Conservation (phyloP, 2,113 vertebrate species). For the Orycteropus afer region DNA sequence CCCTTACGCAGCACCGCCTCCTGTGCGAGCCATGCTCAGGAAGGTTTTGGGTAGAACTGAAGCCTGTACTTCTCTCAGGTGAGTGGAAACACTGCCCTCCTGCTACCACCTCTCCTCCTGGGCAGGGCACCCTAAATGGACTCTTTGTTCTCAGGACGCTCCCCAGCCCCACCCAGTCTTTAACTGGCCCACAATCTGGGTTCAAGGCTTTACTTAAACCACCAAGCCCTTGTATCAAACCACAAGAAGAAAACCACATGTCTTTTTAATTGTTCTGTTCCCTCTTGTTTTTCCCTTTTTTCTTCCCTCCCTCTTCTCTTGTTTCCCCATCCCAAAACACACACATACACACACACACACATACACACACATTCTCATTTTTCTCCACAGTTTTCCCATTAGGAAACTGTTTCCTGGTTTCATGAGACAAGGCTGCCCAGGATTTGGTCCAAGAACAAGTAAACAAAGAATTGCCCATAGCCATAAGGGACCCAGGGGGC, state of each 20-base stretch:
- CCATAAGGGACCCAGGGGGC: neutral
- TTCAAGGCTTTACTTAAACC: conserved; percentile 79
- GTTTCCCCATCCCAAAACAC: neutral
- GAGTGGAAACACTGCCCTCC: neutral
- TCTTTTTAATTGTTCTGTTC: conserved; percentile 81
- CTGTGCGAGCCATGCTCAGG: neutral
- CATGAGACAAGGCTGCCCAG: neutral
- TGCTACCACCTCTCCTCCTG: neutral
- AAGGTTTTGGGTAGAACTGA: neutral
- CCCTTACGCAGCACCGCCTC: rapidly evolving
- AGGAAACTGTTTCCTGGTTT: conserved; percentile 73
- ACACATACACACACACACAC: no score
- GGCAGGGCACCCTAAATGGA: conserved; percentile 63
- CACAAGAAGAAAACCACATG: conserved; percentile 85
- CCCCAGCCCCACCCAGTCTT: conserved; percentile 53
- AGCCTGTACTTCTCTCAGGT: neutral
- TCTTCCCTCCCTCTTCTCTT: neutral
- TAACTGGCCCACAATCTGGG: conserved; percentile 73
- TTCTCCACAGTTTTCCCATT: conserved; percentile 62
- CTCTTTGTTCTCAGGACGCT: conserved; percentile 77
- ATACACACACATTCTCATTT: neutral
- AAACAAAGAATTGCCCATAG: conserved; percentile 70
- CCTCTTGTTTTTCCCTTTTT: conserved; percentile 64
- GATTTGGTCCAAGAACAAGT: conserved; percentile 49
- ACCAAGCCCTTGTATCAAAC: conserved; percentile 75